A percentile compares a stretch with the other conserved stretches of the same genome.
These are phyloP conservation scores for Lynx canadensis DNA, from an alignment of 2,113 vertebrate genomes.

Conservation along the genomic window DNA sequence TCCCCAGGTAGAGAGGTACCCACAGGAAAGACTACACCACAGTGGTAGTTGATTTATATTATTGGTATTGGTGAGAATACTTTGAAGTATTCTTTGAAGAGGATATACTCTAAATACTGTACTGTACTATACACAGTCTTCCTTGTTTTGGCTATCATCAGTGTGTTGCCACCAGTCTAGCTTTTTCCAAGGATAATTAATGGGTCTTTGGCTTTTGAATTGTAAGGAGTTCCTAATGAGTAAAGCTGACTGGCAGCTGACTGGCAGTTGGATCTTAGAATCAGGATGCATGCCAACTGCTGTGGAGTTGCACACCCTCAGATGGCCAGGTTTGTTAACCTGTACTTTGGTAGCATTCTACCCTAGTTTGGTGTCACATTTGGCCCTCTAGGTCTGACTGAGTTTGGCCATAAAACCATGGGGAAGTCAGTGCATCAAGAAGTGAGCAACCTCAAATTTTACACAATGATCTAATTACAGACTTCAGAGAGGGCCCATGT, in stretches of 20 bases:
- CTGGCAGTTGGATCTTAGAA: neutral
- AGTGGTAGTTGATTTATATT: neutral
- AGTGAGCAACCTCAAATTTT: neutral
- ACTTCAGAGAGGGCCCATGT: neutral
- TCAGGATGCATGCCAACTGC: neutral
- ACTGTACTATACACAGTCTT: neutral
- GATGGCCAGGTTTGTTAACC: neutral
- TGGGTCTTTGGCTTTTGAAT: neutral
- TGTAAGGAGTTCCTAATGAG: neutral
- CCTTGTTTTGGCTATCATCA: neutral
- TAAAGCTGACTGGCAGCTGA: neutral
- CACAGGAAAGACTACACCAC: neutral
- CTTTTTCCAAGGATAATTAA: neutral
- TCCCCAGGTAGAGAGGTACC: neutral
- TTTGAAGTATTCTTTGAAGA: neutral
- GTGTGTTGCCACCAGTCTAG: neutral
- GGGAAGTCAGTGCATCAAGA: conserved; percentile 43
- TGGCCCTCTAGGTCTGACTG: neutral
- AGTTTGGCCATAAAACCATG: conserved; percentile 55
- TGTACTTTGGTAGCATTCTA: neutral
- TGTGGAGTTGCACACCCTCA: neutral
- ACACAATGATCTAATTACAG: conserved; percentile 54
- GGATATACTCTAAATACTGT: neutral
- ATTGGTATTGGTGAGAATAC: neutral
- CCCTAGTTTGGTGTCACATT: neutral